phyloP scores from a whole-genome alignment of 1,140 invertebrate genomes.

The Psix sp. region DNA sequence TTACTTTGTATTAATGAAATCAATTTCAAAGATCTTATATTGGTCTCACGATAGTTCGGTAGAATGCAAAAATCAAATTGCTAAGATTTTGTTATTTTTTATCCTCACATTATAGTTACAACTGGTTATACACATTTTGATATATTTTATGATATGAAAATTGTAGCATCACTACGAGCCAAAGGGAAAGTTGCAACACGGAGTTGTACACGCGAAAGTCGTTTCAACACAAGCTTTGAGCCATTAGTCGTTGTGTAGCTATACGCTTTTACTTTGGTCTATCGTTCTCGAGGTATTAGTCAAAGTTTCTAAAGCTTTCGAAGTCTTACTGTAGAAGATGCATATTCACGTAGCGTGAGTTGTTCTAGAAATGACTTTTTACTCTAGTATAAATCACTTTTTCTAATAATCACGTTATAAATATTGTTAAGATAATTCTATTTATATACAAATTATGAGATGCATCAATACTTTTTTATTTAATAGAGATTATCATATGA shows the following conservation, averaged over 20 bases:
- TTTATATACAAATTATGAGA: too few relatives aligned
- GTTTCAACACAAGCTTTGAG: constrained; percentile 28
- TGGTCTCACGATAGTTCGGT: too few relatives aligned
- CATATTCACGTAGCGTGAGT: constrained; percentile 21
- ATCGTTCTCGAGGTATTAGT: constrained; percentile 33
- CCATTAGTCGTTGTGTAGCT: constrained; percentile 18
- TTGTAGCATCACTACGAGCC: constrained; percentile 4
- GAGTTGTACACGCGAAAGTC: constrained; percentile 19
- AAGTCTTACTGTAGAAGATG: constrained; percentile 39
- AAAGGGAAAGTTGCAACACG: neutral
- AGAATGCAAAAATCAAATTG: too few relatives aligned
- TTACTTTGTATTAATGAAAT: constrained; percentile 41
- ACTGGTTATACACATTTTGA: too few relatives aligned
- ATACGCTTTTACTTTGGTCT: constrained; percentile 17
- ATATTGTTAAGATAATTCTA: constrained; percentile 7
- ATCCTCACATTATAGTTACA: too few relatives aligned
- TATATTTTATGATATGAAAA: neutral
- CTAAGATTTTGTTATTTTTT: too few relatives aligned
- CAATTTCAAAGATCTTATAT: constrained; percentile 22
- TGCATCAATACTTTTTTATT: too few relatives aligned
- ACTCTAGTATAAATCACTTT: constrained; percentile 32
- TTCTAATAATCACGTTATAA: constrained; percentile 17
- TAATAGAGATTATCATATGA: too few relatives aligned
- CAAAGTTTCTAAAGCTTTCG: constrained; percentile 31
- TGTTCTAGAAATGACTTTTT: constrained; percentile 20